Base-by-base conservation (phyloP, 92 coral and sea anemone species). In the Epizoanthus illoricatus region DNA sequence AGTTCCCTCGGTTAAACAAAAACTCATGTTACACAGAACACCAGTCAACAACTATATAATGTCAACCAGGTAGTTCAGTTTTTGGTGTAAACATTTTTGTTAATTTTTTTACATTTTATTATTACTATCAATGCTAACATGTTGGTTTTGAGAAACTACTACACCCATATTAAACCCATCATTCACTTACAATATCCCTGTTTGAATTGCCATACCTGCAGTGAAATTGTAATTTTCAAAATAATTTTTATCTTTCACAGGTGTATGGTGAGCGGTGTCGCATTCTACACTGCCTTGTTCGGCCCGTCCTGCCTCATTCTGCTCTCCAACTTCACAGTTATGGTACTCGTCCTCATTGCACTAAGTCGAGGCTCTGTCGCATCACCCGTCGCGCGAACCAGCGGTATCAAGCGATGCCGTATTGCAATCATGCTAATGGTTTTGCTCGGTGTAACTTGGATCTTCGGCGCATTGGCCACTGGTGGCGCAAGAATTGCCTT, bases 381-480 rank as follows among this genome's bases (percentile, higher is more conserved):
- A 6, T 64, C 85, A 7, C 85, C 71, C 71, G 80, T 55, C 57
- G 57, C 70, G 9, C 80, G 75, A 28, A 57, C 71, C 5, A 75
- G 54, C 36, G 73, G 78, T 4, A 42, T 54, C 16, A 80, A 80
- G 15, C 66, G 85, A 9, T 19, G 45, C 12, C 80, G 80, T 5
- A 71, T 41, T 43, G 80, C 80, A 5, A 12, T 75, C 41, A 63
- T 69, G 18, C 70, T 85, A 8, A 58, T 80, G 85, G 85, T 71
- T n/a, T 78, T 85, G n/a, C 80, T 85, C 23, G 88, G 88, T 5
- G 45, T 80, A 33, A 85, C 88, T 10, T 85, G 88, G 88, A 8
- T 79, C 18, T 85, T 85, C 71, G 88, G 88, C 41, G 75, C 80
- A n/a, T 11, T 85, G 36, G 88, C 88, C 28, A 49, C 80, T 20